phyloP scores from a whole-genome alignment of 2,113 vertebrate species.

The Coracopsis vasa region DNA sequence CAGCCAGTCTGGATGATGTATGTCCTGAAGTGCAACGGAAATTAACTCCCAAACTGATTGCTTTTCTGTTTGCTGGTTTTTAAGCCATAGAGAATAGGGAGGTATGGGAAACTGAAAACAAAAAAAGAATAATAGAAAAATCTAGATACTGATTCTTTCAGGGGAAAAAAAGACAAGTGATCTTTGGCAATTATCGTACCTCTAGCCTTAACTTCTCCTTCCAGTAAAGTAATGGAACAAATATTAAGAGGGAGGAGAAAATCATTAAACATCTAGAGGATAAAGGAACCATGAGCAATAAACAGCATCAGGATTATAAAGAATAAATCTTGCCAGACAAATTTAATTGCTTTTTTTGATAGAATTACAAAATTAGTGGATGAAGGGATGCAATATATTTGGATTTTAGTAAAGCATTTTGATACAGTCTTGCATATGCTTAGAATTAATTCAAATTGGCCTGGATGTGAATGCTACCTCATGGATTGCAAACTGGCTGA shows the following conservation, averaged over 20 bases:
- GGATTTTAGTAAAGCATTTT: constrained; percentile 52
- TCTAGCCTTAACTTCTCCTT: constrained; percentile 56
- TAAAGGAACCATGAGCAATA: constrained; percentile 59
- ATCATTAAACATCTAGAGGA: constrained; percentile 63
- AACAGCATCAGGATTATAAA: constrained; percentile 60
- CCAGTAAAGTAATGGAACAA: constrained; percentile 61
- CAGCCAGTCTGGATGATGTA: constrained; percentile 11
- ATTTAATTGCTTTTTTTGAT: constrained; percentile 67
- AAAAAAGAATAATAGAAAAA: not conserved
- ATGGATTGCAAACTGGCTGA: constrained; percentile 16
- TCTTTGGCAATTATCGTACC: constrained; percentile 45
- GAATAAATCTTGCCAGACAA: constrained; percentile 63
- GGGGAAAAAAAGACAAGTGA: not conserved
- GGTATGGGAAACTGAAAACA: not conserved
- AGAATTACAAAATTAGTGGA: constrained; percentile 60
- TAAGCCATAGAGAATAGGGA: not conserved
- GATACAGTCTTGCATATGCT: constrained; percentile 28
- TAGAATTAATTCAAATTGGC: constrained; percentile 50
- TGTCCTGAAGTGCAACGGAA: constrained; percentile 22
- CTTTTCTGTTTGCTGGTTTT: not conserved
- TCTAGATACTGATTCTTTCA: not conserved
- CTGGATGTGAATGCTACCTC: constrained; percentile 29
- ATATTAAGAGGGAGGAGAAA: constrained; percentile 68
- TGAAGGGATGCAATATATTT: constrained; percentile 52
- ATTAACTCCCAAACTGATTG: constrained; percentile 28